Evolutionary conservation across 2,113 vertebrate species (phyloP).

Genomic region (Pycnonotus jocosus): DNA sequence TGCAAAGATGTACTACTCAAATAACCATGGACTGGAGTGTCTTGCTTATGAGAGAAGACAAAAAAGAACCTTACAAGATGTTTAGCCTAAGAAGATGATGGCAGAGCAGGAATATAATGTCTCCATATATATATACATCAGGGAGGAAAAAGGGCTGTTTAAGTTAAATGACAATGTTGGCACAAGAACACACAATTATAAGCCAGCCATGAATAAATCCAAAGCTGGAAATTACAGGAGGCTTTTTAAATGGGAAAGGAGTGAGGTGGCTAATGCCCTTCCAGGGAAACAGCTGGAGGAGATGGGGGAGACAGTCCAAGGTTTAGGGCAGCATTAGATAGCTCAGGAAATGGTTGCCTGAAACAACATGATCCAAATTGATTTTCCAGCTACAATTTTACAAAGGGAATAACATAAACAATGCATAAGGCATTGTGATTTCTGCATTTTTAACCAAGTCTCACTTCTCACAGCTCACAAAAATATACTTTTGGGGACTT

Average conservation of each 20-base stretch:
- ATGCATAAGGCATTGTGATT: not conserved
- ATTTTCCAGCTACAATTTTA: not conserved
- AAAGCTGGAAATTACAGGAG: slow-evolving; percentile 5
- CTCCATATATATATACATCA: not conserved
- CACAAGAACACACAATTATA: not conserved
- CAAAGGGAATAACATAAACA: not conserved
- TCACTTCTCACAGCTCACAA: not conserved
- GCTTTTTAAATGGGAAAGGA: not conserved
- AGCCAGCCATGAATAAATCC: not conserved
- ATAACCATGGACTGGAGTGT: not conserved
- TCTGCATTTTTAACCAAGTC: not conserved
- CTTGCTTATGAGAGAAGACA: not conserved
- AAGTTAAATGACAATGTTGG: not conserved
- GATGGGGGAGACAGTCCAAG: not conserved
- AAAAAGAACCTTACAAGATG: not conserved
- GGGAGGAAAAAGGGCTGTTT: not conserved
- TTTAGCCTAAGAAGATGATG: not conserved
- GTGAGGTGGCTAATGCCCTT: not conserved
- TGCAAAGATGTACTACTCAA: not conserved
- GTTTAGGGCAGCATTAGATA: not conserved
- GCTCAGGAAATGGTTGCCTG: not conserved
- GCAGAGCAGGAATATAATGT: not conserved
- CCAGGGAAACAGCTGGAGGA: not conserved
- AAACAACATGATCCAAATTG: not conserved
- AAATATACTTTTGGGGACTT: not conserved